Evolutionary conservation across 2,888 invertebrate species (phyloP).

Genomic region (Troilus luridus): DNA sequence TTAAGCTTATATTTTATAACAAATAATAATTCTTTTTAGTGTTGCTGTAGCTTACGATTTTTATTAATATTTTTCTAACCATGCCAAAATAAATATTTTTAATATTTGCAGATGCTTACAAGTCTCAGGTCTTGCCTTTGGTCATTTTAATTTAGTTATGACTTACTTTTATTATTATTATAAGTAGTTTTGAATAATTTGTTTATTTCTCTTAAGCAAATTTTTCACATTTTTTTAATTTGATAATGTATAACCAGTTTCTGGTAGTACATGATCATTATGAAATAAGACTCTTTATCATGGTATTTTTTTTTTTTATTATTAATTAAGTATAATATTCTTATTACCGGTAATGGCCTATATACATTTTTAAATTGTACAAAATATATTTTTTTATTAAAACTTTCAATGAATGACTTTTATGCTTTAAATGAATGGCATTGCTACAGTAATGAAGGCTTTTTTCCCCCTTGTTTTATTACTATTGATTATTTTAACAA

Average conservation of each 20-base stretch:
- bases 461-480: slow-evolving; percentile 37
- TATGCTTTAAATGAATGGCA: slow-evolving; percentile 52
- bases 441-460: slow-evolving; percentile 51
- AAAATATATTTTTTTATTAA: neutral
- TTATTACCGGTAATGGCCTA: slow-evolving; percentile 38
- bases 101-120: slow-evolving; percentile 57
- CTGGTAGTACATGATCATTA: slow-evolving; percentile 6
- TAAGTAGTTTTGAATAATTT: slow-evolving; percentile 25
- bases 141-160: slow-evolving; percentile 51
- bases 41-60: slow-evolving; percentile 56
- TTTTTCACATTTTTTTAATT: slow-evolving; percentile 47
- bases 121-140: slow-evolving; percentile 56
- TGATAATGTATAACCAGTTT: slow-evolving; percentile 25
- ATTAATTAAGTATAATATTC: slow-evolving; percentile 24
- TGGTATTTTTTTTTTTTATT: slow-evolving; percentile 47
- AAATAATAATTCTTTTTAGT: slow-evolving; percentile 46
- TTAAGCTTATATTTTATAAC: slow-evolving; percentile 52
- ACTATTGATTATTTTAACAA: slow-evolving; percentile 39
- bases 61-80: slow-evolving; percentile 51
- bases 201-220: slow-evolving; percentile 24
- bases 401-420: slow-evolving; percentile 52
- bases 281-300: neutral
- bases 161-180: slow-evolving; percentile 9
- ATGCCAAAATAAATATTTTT: slow-evolving; percentile 49
- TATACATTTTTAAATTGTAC: slow-evolving; percentile 40